Evolutionary conservation across 2,113 vertebrate species (phyloP), one percentile per base, ranked within the genome.

Genomic region (Austrofundulus limnaeus): DNA sequence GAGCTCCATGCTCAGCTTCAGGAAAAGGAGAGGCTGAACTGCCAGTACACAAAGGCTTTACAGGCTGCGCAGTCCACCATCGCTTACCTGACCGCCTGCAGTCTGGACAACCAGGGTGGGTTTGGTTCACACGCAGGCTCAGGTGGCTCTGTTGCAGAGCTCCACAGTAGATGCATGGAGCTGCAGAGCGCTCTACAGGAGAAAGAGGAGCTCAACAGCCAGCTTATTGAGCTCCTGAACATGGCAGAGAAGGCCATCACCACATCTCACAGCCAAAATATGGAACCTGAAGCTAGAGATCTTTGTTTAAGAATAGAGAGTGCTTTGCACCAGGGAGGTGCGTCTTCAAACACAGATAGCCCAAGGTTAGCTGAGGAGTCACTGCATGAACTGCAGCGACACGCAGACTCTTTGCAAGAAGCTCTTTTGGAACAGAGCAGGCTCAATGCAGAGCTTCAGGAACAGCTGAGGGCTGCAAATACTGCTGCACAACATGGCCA

Each of bases 81-180:
- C 11, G 87, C 90, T 17, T 92, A 93, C 66, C 85, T 93, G 59
- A 93, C 91, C 0, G 92, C 92, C 39, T 93, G 89, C 60, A 93
- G 81, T 59, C 65, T 92, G 64, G 91, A 91, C 72, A 85, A 61
- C 38, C 88, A 92, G 51, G 73, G 64, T 14, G 74, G 81, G 16
- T 58, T 80, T 31, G 54, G 62, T 45, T 45, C 70, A 23, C 64
- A 71, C 17, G 4, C 59, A 61, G 47, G 34, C 31, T 61, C 60
- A 23, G 64, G 46, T 16, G 31, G 23, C 51, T 61, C 66, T 31
- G 77, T 80, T 12, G 51, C 25, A 9, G 52, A 57, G 39, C 52
- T 87, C 28, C 75, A 83, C 41, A 73, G 21, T 53, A 68, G 61
- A 50, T 83, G 77, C 28, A 14, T 64, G 11, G 86, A 82, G 39